Percentiles rank a stretch among this genome's conserved stretches.
Conservation (phyloP, 2,797 vertebrate genomes). For the Notoglanidium macrostoma region DNA sequence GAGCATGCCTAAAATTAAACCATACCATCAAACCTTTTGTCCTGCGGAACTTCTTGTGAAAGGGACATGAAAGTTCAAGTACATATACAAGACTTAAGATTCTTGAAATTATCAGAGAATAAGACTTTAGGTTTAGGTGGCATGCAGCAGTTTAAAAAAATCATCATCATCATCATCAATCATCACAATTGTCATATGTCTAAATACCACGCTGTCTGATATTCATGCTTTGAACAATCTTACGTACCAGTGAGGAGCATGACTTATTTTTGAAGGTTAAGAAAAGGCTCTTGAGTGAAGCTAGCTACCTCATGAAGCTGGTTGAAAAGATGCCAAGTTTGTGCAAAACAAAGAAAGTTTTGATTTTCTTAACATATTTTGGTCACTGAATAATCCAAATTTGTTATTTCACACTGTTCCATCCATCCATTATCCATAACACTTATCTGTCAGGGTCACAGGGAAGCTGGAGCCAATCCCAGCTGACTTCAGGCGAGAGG, state of each 20-base stretch:
- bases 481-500: too few relatives aligned
- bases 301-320: background rate
- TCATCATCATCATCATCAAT: background rate
- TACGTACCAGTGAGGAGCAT: background rate
- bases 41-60: background rate
- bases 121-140: too few relatives aligned
- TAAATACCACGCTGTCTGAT: background rate
- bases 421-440: too few relatives aligned
- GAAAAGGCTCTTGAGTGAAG: background rate
- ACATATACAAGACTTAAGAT: background rate
- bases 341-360: background rate
- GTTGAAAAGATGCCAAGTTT: background rate
- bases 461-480: too few relatives aligned
- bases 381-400: background rate
- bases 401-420: background rate
- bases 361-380: background rate
- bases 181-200: background rate
- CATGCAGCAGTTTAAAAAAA: background rate
- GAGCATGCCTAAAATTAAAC: background rate
- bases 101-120: background rate
- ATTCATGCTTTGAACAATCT: background rate
- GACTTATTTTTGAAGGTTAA: background rate
- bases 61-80: background rate
- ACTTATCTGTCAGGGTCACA: too few relatives aligned
- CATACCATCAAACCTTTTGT: background rate